Percentiles rank a stretch among this genome's conserved stretches.
These are phyloP conservation scores for Tuta absoluta DNA, from an alignment of 2,888 invertebrate genomes.

Conservation along the genomic window DNA sequence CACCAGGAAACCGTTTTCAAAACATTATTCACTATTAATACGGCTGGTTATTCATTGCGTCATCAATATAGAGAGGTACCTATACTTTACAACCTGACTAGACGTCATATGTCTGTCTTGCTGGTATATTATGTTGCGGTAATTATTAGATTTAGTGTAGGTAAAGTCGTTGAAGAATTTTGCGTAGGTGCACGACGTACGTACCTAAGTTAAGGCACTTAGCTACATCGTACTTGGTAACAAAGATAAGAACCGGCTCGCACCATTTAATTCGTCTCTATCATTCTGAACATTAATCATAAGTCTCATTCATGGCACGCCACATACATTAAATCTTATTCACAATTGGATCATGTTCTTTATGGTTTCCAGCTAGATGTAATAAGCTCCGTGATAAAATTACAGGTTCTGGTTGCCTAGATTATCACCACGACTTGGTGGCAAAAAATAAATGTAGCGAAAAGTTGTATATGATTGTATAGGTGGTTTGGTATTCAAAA, in stretches of 20 bases:
- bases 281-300: conserved; percentile 41
- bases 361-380: conserved; percentile 18
- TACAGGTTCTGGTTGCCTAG: conserved; percentile 12
- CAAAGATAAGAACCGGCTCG: conserved; percentile 17
- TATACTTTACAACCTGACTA: conserved; percentile 30
- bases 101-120: conserved; percentile 27
- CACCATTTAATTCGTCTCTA: conserved; percentile 38
- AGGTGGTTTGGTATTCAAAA: not conserved
- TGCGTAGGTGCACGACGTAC: conserved; percentile 18
- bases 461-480: too few relatives aligned
- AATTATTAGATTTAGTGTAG: conserved; percentile 14
- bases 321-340: conserved; percentile 31
- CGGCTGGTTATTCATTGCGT: conserved; percentile 41
- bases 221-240: conserved; percentile 11
- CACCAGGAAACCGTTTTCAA: conserved; percentile 53
- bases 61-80: conserved; percentile 35
- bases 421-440: not conserved
- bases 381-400: conserved; percentile 8
- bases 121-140: conserved; percentile 3
- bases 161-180: conserved; percentile 17
- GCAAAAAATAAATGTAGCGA: not conserved
- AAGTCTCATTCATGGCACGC: conserved; percentile 19
- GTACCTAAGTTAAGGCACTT: conserved; percentile 9
- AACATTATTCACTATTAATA: conserved; percentile 48
- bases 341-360: conserved; percentile 28